Percentiles rank a stretch among this genome's conserved stretches.
phyloP scores from a whole-genome alignment of 1,140 invertebrate species.

The Drosophila sechellia region DNA sequence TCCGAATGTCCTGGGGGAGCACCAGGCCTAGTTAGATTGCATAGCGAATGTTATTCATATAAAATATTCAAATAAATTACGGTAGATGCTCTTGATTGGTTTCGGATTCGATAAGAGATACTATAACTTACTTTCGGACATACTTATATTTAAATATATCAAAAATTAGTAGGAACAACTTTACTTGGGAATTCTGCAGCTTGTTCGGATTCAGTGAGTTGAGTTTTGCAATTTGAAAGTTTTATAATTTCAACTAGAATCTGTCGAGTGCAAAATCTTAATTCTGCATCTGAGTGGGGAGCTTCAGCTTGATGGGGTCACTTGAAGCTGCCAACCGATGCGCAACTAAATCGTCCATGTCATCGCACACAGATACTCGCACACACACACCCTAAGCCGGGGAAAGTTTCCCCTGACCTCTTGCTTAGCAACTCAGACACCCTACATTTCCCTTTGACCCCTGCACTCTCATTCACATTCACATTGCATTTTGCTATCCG shows the following conservation, averaged over 20 bases:
- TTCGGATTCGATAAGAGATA: too few relatives aligned
- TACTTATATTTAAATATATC: too few relatives aligned
- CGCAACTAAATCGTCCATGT: constrained; percentile 79
- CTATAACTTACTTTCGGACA: too few relatives aligned
- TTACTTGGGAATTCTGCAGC: constrained; percentile 21
- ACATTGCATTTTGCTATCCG: constrained; percentile 76
- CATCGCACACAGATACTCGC: constrained; percentile 44
- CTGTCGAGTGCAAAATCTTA: constrained; percentile 47
- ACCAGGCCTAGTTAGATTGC: neutral
- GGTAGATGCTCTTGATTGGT: neutral
- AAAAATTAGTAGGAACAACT: neutral
- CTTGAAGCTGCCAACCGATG: constrained; percentile 53
- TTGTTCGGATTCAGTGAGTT: constrained; percentile 20
- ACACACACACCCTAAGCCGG: constrained; percentile 1
- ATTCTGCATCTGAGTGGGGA: constrained; percentile 3
- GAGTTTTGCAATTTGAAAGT: constrained; percentile 33
- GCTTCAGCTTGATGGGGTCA: constrained; percentile 41
- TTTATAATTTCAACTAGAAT: constrained; percentile 32
- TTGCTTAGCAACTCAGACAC: constrained; percentile 2
- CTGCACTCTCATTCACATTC: constrained; percentile 54
- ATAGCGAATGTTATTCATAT: neutral
- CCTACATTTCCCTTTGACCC: neutral
- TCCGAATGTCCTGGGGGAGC: neutral
- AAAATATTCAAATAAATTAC: neutral
- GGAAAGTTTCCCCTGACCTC: constrained; percentile 23